Conservation (phyloP, 2,888 invertebrate species). For the Fabriciana adippe region DNA sequence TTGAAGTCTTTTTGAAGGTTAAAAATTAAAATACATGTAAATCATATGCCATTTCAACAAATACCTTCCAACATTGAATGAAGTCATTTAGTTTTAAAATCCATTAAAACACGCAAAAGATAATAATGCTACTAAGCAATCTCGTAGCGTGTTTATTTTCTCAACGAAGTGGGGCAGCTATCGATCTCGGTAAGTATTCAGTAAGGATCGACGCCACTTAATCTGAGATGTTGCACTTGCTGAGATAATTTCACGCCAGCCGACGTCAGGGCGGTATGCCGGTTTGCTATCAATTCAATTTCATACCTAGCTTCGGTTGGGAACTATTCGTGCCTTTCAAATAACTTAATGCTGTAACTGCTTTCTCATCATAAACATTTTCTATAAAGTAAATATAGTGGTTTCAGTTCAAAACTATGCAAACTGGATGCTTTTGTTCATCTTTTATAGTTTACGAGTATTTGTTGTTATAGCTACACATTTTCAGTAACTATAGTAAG, state of each 20-base stretch:
- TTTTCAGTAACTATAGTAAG: no score
- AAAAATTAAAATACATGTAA: no score
- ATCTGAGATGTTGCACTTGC: slow-evolving; percentile 66
- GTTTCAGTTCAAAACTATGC: slow-evolving; percentile 3
- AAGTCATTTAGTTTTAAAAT: slow-evolving; percentile 15
- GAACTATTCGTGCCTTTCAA: slow-evolving; percentile 36
- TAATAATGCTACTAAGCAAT: slow-evolving; percentile 23
- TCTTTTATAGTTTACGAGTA: no score
- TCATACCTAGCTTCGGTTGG: slow-evolving; percentile 57
- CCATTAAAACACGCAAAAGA: slow-evolving; percentile 19
- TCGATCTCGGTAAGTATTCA: slow-evolving; percentile 53
- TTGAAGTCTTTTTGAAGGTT: no score
- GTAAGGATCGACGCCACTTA: slow-evolving; percentile 59
- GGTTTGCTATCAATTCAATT: slow-evolving; percentile 64
- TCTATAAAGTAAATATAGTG: slow-evolving; percentile 6
- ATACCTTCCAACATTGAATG: neutral
- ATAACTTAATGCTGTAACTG: slow-evolving; percentile 32
- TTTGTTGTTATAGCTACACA: no score
- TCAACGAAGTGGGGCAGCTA: slow-evolving; percentile 57
- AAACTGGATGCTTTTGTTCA: no score
- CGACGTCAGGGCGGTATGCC: slow-evolving; percentile 46
- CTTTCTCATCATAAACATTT: slow-evolving; percentile 23
- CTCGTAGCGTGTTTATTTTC: slow-evolving; percentile 50
- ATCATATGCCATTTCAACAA: no score
- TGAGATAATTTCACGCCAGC: slow-evolving; percentile 67